These are phyloP conservation scores for Pollenia griseotomentosa DNA, from an alignment of 2,888 invertebrate species.

Conservation along the genomic window DNA sequence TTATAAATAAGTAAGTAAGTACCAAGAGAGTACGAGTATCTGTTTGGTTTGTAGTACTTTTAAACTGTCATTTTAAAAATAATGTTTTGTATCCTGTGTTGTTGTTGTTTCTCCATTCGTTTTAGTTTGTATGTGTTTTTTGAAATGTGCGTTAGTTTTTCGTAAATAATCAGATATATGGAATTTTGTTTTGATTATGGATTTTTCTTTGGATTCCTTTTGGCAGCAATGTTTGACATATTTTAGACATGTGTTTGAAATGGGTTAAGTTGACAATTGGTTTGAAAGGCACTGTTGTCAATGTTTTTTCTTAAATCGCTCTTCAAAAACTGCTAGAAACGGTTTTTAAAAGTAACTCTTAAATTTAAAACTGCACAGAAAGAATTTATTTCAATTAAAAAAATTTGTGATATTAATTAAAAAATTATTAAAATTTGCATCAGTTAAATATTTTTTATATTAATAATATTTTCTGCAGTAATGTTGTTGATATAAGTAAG, in stretches of 20 bases:
- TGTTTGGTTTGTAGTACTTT: conserved; percentile 57
- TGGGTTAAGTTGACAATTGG: neutral
- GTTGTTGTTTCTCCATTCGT: neutral
- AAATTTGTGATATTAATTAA: too few species aligned
- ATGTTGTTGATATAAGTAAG: too few species aligned
- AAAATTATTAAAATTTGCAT: too few species aligned
- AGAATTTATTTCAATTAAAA: too few species aligned
- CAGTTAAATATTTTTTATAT: too few species aligned
- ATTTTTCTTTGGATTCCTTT: neutral
- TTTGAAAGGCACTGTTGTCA: neutral
- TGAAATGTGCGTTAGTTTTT: conserved; percentile 21
- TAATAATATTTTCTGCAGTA: too few species aligned
- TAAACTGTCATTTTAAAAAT: conserved; percentile 66
- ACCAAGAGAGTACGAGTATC: neutral
- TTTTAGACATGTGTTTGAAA: conserved; percentile 29
- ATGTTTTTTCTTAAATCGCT: neutral
- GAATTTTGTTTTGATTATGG: conserved; percentile 1
- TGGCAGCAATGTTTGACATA: conserved; percentile 5
- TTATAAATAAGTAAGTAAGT: conserved; percentile 47
- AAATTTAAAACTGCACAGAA: too few species aligned
- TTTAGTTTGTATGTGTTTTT: neutral
- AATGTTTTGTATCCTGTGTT: conserved; percentile 68
- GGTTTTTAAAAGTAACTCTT: too few species aligned
- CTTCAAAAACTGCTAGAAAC: too few species aligned
- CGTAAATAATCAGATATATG: conserved; percentile 5